Percentiles rank a stretch among this genome's conserved stretches.
These are phyloP conservation scores for Semaprochilodus insignis DNA, from an alignment of 2,797 vertebrate species.

Conservation along the genomic window DNA sequence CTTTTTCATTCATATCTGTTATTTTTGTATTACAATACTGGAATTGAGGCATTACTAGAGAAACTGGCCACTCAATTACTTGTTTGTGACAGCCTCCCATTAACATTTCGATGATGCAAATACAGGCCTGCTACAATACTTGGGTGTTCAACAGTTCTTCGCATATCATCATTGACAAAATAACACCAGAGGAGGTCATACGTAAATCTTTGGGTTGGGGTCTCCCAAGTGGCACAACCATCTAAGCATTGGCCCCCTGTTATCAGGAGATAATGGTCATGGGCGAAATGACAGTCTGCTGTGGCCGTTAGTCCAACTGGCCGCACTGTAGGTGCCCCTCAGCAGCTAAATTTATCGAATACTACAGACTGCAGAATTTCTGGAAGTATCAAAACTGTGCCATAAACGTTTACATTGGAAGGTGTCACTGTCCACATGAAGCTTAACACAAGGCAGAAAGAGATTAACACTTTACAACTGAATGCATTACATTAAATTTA, in stretches of 20 bases:
- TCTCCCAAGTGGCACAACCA: neutral
- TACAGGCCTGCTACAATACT: neutral
- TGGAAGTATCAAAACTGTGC: neutral
- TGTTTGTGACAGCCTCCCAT: neutral
- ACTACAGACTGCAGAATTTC: neutral
- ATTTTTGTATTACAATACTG: conserved; percentile 34
- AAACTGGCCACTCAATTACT: neutral
- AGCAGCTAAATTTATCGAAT: neutral
- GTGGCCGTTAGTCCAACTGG: no score
- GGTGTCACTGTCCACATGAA: no score
- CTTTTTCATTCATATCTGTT: conserved; percentile 45
- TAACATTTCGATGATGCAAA: neutral
- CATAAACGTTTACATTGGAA: neutral
- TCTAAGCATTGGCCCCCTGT: neutral
- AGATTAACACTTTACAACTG: neutral
- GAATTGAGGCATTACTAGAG: neutral
- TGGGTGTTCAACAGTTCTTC: neutral
- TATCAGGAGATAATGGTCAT: no score
- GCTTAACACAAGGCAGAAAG: neutral
- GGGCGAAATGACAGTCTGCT: no score
- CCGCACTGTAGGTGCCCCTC: neutral
- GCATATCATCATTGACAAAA: neutral
- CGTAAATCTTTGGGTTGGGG: neutral
- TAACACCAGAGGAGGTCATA: neutral
- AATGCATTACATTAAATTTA: neutral